phyloP scores from a whole-genome alignment of 92 coral and sea anemone species.

The Epizoanthus stellaris region DNA sequence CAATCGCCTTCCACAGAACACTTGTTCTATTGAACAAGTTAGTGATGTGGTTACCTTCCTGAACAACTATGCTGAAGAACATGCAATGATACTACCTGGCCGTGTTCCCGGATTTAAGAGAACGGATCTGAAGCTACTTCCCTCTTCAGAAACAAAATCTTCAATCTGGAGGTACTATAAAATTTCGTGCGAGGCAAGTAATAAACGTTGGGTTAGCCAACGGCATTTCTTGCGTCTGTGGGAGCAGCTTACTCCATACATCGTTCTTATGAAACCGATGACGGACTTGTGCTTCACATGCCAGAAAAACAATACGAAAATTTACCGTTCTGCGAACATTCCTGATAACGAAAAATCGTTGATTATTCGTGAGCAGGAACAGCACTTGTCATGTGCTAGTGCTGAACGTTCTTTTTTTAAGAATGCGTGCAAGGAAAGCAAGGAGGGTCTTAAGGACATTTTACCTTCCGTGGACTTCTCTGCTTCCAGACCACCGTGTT shows the following conservation, averaged over 20 bases:
- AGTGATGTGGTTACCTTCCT: neutral
- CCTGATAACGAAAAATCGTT: conserved; percentile 10
- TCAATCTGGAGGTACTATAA: no score
- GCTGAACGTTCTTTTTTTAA: conserved; percentile 1
- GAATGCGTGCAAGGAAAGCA: neutral
- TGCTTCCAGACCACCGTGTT: conserved; percentile 8
- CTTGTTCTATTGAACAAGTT: neutral
- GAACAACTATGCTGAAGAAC: neutral
- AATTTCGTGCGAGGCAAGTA: no score
- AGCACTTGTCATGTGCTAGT: conserved; percentile 6
- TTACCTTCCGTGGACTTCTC: neutral
- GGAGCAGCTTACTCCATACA: neutral
- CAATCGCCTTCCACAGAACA: neutral
- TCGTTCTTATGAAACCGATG: conserved; percentile 11
- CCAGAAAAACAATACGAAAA: conserved; percentile 5
- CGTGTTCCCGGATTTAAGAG: neutral
- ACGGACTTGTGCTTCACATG: conserved; percentile 28
- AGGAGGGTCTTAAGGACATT: no score
- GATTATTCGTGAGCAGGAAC: neutral
- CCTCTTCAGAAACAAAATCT: neutral
- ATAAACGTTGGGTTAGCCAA: neutral
- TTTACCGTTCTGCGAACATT: conserved; percentile 3
- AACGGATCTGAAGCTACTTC: neutral
- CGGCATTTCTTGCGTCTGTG: neutral
- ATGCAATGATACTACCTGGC: neutral